Evolutionary conservation across 2,888 invertebrate genomes (phyloP), one percentile per base, ranked within the genome.

Genomic region (Sympetrum striolatum): DNA sequence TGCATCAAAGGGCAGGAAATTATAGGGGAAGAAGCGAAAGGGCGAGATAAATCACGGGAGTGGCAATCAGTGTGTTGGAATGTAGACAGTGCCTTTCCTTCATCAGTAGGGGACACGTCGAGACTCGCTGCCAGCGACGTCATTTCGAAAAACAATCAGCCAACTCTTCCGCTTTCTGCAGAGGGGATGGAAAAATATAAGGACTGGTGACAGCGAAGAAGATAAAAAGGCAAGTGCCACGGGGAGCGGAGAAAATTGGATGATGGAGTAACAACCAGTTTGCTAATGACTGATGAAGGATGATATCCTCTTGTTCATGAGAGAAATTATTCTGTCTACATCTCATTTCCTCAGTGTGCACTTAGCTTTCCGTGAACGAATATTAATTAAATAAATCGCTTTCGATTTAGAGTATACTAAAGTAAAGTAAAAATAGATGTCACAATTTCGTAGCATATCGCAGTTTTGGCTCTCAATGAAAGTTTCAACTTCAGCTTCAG

Each of bases 91-190:
- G 44, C 25, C 73, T 31, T 81, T 81, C 81, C 81, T 22, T 31
- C 80, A 25, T 81, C 81, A 44, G 80, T 22, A 80, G 44, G 48
- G 18, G 81, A 81, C 73, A 73, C 2, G 73, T 25, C 81, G 81
- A 39, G 81, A 14, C 14, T 81, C 25, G 39, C 81, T 25, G 48
- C 81, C 81, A n/a, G 81, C 81, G 48, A 48, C 48, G 81, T 81
- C 81, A 81, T 81, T 81, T 48, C 44, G 81, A 44, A 48, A 81
- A 81, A 81, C 81, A 81, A 81, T 81, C 44, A 81, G 25, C 39
- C 48, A 81, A 81, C 81, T 48, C 39, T 44, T 48, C 81, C n/a
- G 25, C 39, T 14, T 48, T 25, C 81, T 44, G 3, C 10, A 15
- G 8, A 12, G 48, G 25, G 25, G 73, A 31, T 73, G 73, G 25